phyloP scores from a whole-genome alignment of 2,797 vertebrate species.

The Acridotheres tristis region DNA sequence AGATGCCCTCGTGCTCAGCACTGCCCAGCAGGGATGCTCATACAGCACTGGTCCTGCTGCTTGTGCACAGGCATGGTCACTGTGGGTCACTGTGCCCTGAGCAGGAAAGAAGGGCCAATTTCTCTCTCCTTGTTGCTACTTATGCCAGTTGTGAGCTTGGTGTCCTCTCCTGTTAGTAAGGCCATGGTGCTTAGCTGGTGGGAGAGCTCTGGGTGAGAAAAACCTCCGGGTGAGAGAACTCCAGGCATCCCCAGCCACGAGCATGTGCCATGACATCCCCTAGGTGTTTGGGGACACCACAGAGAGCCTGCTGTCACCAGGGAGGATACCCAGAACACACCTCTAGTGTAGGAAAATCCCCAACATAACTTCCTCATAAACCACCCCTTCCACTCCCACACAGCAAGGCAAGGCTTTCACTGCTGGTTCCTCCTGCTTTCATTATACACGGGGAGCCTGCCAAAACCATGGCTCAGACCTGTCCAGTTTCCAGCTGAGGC shows the following conservation, averaged over 20 bases:
- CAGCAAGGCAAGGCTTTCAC: background rate
- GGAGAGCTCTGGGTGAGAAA: background rate
- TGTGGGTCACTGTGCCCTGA: background rate
- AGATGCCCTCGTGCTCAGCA: accelerated
- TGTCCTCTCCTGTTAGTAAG: background rate
- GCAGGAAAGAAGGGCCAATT: background rate
- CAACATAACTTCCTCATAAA: background rate
- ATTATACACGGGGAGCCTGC: accelerated
- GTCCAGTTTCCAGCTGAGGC: background rate
- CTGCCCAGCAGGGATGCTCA: background rate
- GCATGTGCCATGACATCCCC: accelerated
- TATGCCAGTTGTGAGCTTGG: background rate
- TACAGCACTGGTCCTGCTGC: accelerated
- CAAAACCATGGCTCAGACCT: background rate
- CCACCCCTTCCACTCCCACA: background rate
- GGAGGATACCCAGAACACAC: background rate
- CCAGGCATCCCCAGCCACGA: accelerated
- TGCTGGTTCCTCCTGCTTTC: background rate
- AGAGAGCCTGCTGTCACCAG: background rate
- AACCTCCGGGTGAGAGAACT: background rate
- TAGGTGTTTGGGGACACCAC: background rate
- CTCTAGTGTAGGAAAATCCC: background rate
- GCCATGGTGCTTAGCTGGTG: background rate
- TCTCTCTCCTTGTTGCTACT: background rate
- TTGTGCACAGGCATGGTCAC: accelerated